These are phyloP conservation scores for Numenius phaeopus DNA, from an alignment of 2,797 vertebrate genomes.

Conservation along the genomic window DNA sequence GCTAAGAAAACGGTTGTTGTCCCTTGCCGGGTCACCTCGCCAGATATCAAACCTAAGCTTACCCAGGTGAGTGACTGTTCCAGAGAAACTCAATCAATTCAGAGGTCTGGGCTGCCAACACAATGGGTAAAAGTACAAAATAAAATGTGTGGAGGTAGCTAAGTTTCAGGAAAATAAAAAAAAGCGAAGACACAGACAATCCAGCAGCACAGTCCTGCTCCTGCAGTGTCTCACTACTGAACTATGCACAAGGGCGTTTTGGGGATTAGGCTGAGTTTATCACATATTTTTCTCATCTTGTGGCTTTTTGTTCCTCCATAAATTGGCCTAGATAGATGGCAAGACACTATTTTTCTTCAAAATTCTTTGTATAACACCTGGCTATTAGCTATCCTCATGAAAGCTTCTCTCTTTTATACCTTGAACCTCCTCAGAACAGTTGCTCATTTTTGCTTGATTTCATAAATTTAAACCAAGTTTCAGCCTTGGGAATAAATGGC, in stretches of 20 bases:
- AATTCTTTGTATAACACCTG: neutral
- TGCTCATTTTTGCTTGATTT: neutral
- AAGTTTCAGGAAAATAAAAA: neutral
- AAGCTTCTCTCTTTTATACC: neutral
- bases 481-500: neutral
- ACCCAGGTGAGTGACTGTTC: constrained; percentile 77
- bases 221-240: neutral
- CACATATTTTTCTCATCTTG: neutral
- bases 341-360: neutral
- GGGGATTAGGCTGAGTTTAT: neutral
- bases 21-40: constrained; percentile 88
- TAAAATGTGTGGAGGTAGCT: neutral
- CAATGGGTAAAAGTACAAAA: neutral
- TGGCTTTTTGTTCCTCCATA: neutral
- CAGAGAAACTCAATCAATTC: neutral
- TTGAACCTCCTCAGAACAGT: neutral
- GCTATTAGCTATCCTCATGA: neutral
- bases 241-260: neutral
- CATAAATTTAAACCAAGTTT: neutral
- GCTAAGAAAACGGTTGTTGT: constrained; percentile 73
- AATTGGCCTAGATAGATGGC: neutral
- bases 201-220: neutral
- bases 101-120: neutral
- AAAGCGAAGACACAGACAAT: neutral
- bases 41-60: constrained; percentile 80